A percentile compares a stretch with the other conserved stretches of the same genome.
These are phyloP conservation scores for Zosterops borbonicus DNA, from an alignment of 2,113 vertebrate species.

Conservation along the genomic window DNA sequence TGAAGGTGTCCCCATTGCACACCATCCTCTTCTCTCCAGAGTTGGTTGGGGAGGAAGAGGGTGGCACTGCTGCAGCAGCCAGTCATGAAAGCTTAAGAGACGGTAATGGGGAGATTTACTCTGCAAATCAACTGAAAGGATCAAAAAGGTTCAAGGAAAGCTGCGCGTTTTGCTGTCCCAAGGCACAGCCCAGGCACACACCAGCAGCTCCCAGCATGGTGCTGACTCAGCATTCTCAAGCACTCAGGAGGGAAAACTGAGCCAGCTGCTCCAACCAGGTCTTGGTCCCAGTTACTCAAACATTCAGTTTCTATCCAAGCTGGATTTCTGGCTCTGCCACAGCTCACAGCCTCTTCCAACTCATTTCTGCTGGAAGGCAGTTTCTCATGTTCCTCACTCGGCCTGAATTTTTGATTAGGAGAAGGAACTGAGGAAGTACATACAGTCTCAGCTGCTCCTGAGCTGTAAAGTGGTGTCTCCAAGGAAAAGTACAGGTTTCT, in stretches of 20 bases:
- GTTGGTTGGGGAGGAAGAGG: background rate
- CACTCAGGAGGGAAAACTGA: background rate
- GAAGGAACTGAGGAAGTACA: background rate
- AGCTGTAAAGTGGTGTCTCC: background rate
- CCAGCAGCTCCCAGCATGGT: background rate
- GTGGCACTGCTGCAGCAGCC: background rate
- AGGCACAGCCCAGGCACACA: background rate
- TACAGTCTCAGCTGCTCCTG: background rate
- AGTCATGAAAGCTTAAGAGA: background rate
- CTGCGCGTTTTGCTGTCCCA: fast-evolving
- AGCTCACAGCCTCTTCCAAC: background rate
- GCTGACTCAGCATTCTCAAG: background rate
- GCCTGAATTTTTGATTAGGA: background rate
- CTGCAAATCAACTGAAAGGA: background rate
- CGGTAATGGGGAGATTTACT: background rate
- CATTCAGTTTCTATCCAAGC: background rate
- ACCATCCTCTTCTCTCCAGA: background rate
- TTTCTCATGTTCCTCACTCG: background rate
- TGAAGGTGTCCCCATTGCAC: background rate
- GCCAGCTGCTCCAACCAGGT: background rate
- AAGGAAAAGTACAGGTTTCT: background rate
- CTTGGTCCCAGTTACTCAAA: background rate
- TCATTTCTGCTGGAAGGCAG: background rate
- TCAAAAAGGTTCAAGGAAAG: background rate
- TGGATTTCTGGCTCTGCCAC: background rate